Base-by-base conservation (phyloP, 2,888 invertebrate species). In the Allophyes oxyacanthae region DNA sequence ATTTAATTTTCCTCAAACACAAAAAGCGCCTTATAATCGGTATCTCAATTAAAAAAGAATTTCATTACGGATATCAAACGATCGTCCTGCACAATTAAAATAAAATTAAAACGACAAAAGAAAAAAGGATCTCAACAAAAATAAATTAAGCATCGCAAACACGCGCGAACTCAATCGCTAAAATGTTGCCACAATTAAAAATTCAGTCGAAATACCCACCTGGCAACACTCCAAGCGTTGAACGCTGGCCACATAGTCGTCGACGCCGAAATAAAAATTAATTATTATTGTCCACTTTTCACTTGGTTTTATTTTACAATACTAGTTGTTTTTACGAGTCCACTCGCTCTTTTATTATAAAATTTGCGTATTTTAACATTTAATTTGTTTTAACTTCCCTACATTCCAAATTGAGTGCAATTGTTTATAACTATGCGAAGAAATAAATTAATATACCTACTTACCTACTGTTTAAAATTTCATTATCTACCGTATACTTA, bases 141-240 rank as follows among this genome's bases (percentile, higher is more conserved):
- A 65, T 69, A 72, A 68, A 67, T 71, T 52, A 66, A 67, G 65
- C 44, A 77, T 74, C 62, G 51, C 61, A 64, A 59, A 62, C 56
- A 71, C 60, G 58, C 64, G 61, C 64, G 68, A 74, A 75, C 75
- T 77, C 73, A 73, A 75, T 78, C 74, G 69, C 60, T 65, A 60
- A 70, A 78, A 78, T 75, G 71, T 77, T 77, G 78, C 73, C 72
- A 77, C 78, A 80, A 75, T 79, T 77, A 80, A 80, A 81, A 77
- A 75, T 66, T 68, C 74, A 62, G 68, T 78, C 60, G 57, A 42
- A 64, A 65, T 68, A 45, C 62, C 59, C 57, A 60, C 58, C 73
- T 81, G 80, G 80, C 80, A 80, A 68, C 71, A 75, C 68, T 77
- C 80, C 80, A 81, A 79, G 66, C 65, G 69, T 70, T 69, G 66